A percentile compares a stretch with the other conserved stretches of the same genome.
These are phyloP conservation scores for Xestobium rufovillosum DNA, from an alignment of 2,888 invertebrate species.

Conservation along the genomic window DNA sequence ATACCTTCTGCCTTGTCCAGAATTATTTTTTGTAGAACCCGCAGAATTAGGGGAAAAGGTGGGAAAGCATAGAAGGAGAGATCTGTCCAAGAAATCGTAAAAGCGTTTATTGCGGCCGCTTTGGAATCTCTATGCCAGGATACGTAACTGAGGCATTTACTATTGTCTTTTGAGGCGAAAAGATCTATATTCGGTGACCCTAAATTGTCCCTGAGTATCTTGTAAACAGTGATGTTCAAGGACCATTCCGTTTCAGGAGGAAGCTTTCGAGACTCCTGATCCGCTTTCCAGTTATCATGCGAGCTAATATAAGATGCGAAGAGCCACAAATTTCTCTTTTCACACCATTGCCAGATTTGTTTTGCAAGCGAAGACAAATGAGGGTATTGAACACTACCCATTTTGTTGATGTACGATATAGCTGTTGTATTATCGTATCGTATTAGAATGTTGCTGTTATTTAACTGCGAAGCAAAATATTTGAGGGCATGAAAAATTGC, in stretches of 20 bases:
- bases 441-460: slow-evolving; percentile 19
- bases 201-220: neutral
- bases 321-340: slow-evolving; percentile 18
- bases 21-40: slow-evolving; percentile 2
- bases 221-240: slow-evolving; percentile 6
- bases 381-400: slow-evolving; percentile 20
- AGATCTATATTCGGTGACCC: neutral
- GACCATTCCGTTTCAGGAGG: slow-evolving; percentile 19
- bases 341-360: slow-evolving; percentile 24
- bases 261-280: slow-evolving; percentile 22
- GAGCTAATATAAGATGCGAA: slow-evolving; percentile 23
- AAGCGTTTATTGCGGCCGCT: slow-evolving; percentile 1
- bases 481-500: slow-evolving; percentile 19
- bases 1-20: neutral
- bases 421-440: slow-evolving; percentile 25
- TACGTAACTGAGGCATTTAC: neutral
- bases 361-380: slow-evolving; percentile 17
- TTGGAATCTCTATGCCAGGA: neutral
- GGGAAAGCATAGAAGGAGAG: slow-evolving; percentile 2
- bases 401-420: slow-evolving; percentile 22
- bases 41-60: neutral
- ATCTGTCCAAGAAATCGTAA: neutral
- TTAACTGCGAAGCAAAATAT: slow-evolving; percentile 17
- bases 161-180: neutral
- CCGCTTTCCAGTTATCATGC: slow-evolving; percentile 22